These are phyloP conservation scores for Lanius ludovicianus DNA, from an alignment of 2,113 vertebrate species.

Conservation along the genomic window DNA sequence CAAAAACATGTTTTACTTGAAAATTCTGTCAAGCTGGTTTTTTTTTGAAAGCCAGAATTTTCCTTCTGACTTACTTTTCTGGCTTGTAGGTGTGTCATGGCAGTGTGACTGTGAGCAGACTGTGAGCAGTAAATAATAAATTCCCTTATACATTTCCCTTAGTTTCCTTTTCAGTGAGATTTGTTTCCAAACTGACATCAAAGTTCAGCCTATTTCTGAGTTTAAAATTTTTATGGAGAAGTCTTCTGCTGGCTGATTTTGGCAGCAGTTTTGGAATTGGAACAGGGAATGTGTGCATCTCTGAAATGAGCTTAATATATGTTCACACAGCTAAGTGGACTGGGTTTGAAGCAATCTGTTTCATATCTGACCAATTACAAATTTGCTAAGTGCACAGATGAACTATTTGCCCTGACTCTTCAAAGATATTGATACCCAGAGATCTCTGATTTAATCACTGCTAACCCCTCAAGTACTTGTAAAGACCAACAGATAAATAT, in stretches of 20 bases:
- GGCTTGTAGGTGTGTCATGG: neutral
- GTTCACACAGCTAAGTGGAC: neutral
- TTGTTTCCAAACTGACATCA: neutral
- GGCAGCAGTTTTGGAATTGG: neutral
- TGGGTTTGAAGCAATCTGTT: neutral
- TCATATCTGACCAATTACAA: neutral
- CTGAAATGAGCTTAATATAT: neutral
- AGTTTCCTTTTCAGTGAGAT: neutral
- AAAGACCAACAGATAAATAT: neutral
- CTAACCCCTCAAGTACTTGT: neutral
- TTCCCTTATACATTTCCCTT: neutral
- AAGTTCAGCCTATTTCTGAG: neutral
- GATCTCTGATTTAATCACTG: neutral
- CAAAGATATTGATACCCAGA: neutral
- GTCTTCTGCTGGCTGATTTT: neutral
- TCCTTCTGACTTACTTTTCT: neutral
- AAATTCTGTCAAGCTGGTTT: neutral
- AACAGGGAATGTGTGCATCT: neutral
- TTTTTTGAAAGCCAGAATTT: neutral
- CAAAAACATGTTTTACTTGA: neutral
- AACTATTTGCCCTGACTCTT: neutral
- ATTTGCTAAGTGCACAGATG: neutral
- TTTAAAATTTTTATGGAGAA: neutral
- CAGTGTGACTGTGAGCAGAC: neutral
- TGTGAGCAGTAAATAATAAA: neutral